Base-by-base conservation (phyloP, 2,797 vertebrate genomes). In the Ibycter americanus region DNA sequence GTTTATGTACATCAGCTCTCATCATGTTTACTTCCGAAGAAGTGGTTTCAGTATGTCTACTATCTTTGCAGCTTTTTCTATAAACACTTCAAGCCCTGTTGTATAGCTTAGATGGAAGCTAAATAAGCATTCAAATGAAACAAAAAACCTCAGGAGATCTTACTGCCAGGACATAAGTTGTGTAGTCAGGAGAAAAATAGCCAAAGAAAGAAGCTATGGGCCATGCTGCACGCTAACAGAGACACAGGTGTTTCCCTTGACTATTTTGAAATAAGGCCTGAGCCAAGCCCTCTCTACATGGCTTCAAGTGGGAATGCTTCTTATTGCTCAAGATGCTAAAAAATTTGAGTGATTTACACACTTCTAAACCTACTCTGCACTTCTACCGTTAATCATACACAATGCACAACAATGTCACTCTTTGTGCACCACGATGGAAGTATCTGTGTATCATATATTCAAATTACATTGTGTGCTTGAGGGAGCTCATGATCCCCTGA, bases 81-180 rank as follows among this genome's bases (percentile, higher is more conserved):
- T 42, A 92, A 96, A 87, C 63, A 87, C 40, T 89, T 94, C 56
- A 79, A 91, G 52, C 56, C 40, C 74, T 7, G 10, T 54, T 85
- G 67, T 80, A 81, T 92, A 85, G 79, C 71, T 80, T 77, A 91
- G 83, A 83, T 67, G 52, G 81, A 92, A 89, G 73, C 20, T 90
- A 86, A 93, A 95, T 67, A 95, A 93, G 52, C 91, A 91, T 87
- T 94, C 68, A 92, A 91, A 94, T 88, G 82, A 92, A 96, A 80
- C 49, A 80, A 78, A 92, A 78, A 61, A 42, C 44, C 93, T 85
- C 91, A 29, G 56, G 84, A 95, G 90, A 62, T 73, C 65, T 83
- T 86, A 23, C 61, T 94, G 54, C 72, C 55, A 79, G 89, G 95
- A 89, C 91, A 56, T 56, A 87, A 93, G 49, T 52, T 95, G 59